phyloP scores from a whole-genome alignment of 37 sponge, comb jelly and placozoan species.

The Dysidea cf. avara region DNA sequence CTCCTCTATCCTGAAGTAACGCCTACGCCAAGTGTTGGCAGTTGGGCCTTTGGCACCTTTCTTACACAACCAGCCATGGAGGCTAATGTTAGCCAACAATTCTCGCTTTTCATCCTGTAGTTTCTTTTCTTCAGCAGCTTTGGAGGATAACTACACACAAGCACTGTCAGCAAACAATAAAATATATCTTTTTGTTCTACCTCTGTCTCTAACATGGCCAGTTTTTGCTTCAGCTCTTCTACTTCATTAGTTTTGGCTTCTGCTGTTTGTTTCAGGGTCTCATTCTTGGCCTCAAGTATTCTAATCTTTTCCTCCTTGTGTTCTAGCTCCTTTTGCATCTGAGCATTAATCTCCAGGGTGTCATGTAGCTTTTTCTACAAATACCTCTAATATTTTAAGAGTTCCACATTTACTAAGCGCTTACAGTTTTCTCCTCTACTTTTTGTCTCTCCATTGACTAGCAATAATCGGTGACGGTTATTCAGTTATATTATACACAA shows the following conservation, averaged over 20 bases:
- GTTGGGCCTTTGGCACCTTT: constrained; percentile 74
- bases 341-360: no score
- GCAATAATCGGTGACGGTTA: no score
- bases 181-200: no score
- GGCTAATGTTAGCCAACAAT: no score
- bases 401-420: no score
- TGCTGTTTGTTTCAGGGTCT: constrained; percentile 50
- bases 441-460: no score
- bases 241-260: constrained; percentile 52
- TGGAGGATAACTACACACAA: not conserved
- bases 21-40: constrained; percentile 58
- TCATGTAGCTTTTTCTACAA: no score
- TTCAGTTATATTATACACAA: no score
- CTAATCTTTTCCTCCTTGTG: constrained; percentile 54
- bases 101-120: no score
- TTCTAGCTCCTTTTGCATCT: constrained; percentile 8
- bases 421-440: no score
- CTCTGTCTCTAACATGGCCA: not conserved
- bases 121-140: not conserved
- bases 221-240: constrained; percentile 14
- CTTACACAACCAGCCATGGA: constrained; percentile 71
- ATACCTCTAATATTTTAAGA: no score
- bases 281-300: constrained; percentile 59
- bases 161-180: not conserved
- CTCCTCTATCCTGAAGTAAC: constrained; percentile 73